Evolutionary conservation across 2,113 vertebrate species (phyloP), one percentile per base, ranked within the genome.

Genomic region (chimpanzee (Pan troglodytes)): DNA sequence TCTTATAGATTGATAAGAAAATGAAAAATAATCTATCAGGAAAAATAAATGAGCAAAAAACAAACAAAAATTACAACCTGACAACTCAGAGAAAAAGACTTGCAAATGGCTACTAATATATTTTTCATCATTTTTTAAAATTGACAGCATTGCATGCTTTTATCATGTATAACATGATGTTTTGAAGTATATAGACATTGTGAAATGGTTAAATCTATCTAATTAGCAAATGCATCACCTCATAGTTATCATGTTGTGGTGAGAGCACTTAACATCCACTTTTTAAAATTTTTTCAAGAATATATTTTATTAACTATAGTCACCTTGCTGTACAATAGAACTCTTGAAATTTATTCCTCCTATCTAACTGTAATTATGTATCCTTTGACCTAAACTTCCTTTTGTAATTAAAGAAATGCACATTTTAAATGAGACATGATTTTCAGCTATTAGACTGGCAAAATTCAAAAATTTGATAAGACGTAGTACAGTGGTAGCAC

Each of bases 401-500:
- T 89, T 89, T 32, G 57, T 64, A 57, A 40, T 87, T 30, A 43
- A 92, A 86, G 59, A 91, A 83, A 61, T n/a, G 12, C 3, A 67
- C 3, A 7, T 76, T 94, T 96, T 43, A 85, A 92, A 52, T 59
- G 59, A 86, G 14, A 55, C 76, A 27, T 48, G 52, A 30, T 80
- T 92, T 93, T 84, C 67, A 45, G 18, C 50, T 90, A 17, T 64
- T 25, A 79, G 80, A n/a, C 43, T 76, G 67, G 57, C 5, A 86
- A 89, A 92, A 84, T 84, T 84, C 55, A 90, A 68, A 95, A 79
- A 45, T 85, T 45, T 64, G 10, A 13, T 55, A 79, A n/a, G 40
- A 72, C 7, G 5, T 3, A 0, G 20, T 1, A 0, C 3, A 0
- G 25, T 0, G 0, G 30, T 12, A 40, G 25, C n/a, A 23, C 1